Conservation (phyloP, 2,113 vertebrate species). For the Poeciliopsis retropinna region DNA sequence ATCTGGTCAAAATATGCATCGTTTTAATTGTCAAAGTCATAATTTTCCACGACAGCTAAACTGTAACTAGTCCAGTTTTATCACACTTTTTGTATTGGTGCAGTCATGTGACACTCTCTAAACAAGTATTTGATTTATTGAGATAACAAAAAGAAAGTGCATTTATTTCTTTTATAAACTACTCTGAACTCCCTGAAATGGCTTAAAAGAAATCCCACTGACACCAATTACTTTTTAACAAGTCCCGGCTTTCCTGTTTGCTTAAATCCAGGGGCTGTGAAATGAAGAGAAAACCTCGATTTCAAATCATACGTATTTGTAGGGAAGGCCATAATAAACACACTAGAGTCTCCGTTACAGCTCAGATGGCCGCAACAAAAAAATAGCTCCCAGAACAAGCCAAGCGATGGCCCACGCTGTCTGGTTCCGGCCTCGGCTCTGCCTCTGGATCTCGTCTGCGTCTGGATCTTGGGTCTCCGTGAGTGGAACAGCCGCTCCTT, state of each 20-base stretch:
- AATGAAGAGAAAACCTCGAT: neutral
- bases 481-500: no score
- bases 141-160: neutral
- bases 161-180: conserved; percentile 48
- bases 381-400: no score
- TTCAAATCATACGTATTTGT: neutral
- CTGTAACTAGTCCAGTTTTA: conserved; percentile 48
- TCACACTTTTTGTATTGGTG: conserved; percentile 16
- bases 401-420: no score
- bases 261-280: neutral
- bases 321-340: no score
- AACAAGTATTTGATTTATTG: conserved; percentile 8
- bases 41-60: conserved; percentile 44
- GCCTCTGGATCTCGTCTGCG: no score
- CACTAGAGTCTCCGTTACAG: no score
- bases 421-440: no score
- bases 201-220: conserved; percentile 20
- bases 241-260: neutral
- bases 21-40: conserved; percentile 57
- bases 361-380: no score
- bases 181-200: conserved; percentile 21
- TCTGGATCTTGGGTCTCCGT: no score
- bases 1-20: conserved; percentile 27
- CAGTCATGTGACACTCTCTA: conserved; percentile 6
- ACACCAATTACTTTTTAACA: neutral